phyloP scores from a whole-genome alignment of 2,797 vertebrate genomes.

The Malurus leucopterus region DNA sequence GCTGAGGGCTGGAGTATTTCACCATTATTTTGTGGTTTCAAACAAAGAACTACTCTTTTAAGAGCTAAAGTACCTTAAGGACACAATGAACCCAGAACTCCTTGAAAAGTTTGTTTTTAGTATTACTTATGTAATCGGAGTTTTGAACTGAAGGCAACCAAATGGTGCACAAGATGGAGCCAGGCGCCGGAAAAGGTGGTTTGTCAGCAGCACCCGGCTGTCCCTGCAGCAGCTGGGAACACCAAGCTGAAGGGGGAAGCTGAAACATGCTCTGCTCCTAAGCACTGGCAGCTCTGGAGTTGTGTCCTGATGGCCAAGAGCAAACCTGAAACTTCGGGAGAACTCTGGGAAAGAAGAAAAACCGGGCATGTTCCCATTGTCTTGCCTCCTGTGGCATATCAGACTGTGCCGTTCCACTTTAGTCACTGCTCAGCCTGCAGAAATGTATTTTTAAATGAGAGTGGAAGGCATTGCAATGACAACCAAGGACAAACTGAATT shows the following conservation, averaged over 20 bases:
- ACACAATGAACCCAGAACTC: neutral
- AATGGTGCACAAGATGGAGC: rapidly evolving
- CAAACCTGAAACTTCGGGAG: neutral
- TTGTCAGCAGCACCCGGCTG: neutral
- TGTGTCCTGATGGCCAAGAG: rapidly evolving
- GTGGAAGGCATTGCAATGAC: neutral
- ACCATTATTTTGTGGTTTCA: neutral
- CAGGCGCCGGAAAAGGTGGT: neutral
- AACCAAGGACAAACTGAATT: neutral
- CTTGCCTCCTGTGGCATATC: rapidly evolving
- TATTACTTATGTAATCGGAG: neutral
- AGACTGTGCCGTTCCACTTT: rapidly evolving
- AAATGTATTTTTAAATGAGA: neutral
- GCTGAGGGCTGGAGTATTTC: neutral
- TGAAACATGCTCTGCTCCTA: neutral
- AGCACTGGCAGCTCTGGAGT: neutral
- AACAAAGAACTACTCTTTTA: neutral
- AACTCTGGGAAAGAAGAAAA: neutral
- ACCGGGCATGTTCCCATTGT: neutral
- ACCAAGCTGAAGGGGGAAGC: rapidly evolving
- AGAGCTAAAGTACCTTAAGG: neutral
- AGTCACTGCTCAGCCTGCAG: neutral
- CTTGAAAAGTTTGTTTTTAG: neutral
- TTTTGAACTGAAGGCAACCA: neutral
- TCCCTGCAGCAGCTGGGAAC: neutral